phyloP scores from a whole-genome alignment of 2,888 invertebrate genomes.

The Lasioglossum marginatum region DNA sequence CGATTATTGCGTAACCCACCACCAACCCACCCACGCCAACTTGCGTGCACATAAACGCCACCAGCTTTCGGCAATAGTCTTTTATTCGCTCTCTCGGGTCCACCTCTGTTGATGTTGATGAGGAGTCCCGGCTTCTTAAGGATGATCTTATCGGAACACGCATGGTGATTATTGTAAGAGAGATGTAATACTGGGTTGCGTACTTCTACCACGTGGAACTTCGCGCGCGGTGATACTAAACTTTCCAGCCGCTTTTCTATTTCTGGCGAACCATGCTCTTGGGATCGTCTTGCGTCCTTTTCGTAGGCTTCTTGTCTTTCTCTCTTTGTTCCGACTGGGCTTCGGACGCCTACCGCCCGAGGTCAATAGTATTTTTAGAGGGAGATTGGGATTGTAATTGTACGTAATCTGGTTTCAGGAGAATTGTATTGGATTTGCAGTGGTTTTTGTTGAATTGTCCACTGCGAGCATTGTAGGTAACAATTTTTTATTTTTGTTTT shows the following conservation, averaged over 20 bases:
- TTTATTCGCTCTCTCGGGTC: slow-evolving; percentile 92
- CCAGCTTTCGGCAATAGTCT: slow-evolving; percentile 93
- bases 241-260: slow-evolving; percentile 72
- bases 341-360: slow-evolving; percentile 15
- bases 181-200: slow-evolving; percentile 12
- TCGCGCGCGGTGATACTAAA: slow-evolving; percentile 56
- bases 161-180: slow-evolving; percentile 68
- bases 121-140: slow-evolving; percentile 87
- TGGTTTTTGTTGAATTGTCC: no score
- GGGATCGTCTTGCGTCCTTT: slow-evolving; percentile 34
- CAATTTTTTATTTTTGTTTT: no score
- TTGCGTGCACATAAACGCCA: slow-evolving; percentile 97
- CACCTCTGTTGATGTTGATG: slow-evolving; percentile 88
- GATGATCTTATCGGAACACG: slow-evolving; percentile 85
- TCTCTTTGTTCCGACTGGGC: slow-evolving; percentile 24
- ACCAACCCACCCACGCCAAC: slow-evolving; percentile 94
- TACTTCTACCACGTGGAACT: slow-evolving; percentile 56
- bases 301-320: slow-evolving; percentile 35
- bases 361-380: not conserved
- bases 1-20: slow-evolving; percentile 94
- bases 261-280: slow-evolving; percentile 59
- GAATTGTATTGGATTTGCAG: no score
- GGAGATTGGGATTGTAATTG: no score
- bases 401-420: no score
- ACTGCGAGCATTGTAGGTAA: no score